Conservation (phyloP, 2,113 vertebrate species). For the Colistium nudipinnis region DNA sequence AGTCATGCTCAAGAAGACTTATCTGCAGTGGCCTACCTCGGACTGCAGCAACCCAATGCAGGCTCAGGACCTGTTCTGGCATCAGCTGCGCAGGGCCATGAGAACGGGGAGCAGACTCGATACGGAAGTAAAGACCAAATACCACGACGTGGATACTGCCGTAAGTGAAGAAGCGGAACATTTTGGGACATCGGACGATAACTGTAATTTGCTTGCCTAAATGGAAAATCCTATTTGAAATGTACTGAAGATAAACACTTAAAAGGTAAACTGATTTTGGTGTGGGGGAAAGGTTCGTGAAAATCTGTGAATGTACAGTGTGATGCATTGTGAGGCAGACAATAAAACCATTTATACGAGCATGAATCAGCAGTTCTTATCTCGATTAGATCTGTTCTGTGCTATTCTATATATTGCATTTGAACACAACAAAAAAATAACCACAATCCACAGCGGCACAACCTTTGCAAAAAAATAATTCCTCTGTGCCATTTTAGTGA, state of each 20-base stretch:
- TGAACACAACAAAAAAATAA: constrained; percentile 9
- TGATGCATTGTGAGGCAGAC: neutral
- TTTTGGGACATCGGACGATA: constrained; percentile 37
- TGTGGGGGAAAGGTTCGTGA: neutral
- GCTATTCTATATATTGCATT: constrained; percentile 10
- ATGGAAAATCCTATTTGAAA: neutral
- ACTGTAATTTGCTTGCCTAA: constrained; percentile 55
- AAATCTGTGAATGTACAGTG: constrained; percentile 11
- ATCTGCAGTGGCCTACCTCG: constrained; percentile 85
- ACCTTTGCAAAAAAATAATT: constrained; percentile 4
- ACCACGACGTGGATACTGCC: neutral
- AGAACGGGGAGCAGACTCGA: constrained; percentile 60
- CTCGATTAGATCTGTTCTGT: neutral
- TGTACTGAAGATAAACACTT: neutral
- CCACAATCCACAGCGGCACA: constrained; percentile 12
- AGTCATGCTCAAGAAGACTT: constrained; percentile 87
- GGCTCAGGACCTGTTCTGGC: constrained; percentile 86
- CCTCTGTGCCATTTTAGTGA: constrained; percentile 6
- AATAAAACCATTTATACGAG: neutral
- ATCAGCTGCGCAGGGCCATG: constrained; percentile 81
- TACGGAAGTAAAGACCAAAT: constrained; percentile 24
- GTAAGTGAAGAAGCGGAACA: constrained; percentile 25
- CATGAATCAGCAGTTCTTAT: constrained; percentile 5
- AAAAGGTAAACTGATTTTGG: neutral
- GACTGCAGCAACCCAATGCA: constrained; percentile 69